Evolutionary conservation across 2,797 vertebrate species (phyloP).

Genomic region (Eidolon dupreanum): DNA sequence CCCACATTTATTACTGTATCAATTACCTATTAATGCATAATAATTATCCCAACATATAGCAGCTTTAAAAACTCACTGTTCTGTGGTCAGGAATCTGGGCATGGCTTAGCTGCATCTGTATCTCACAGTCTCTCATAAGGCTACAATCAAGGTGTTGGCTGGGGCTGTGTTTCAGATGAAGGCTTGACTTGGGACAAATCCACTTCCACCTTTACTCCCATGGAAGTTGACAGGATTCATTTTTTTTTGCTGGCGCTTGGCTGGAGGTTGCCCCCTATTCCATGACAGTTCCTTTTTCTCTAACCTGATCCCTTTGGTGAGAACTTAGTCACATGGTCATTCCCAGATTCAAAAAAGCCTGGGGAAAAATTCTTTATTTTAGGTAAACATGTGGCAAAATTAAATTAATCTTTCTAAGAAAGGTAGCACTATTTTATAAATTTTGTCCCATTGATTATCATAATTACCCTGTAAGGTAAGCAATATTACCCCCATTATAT

Average conservation of each 20-base stretch:
- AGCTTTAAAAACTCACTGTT: neutral
- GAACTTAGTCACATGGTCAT: neutral
- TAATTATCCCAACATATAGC: neutral
- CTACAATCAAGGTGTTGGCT: neutral
- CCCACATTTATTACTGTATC: neutral
- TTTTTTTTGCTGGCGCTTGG: constrained; percentile 3
- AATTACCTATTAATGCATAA: neutral
- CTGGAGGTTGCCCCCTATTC: neutral
- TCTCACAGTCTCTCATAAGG: neutral
- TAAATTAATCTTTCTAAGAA: constrained; percentile 43
- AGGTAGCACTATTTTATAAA: neutral
- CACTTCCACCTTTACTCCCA: neutral
- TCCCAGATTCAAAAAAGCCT: neutral
- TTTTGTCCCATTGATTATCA: neutral
- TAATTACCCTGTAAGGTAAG: neutral
- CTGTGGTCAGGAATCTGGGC: neutral
- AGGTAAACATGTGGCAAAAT: neutral
- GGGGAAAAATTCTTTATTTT: neutral
- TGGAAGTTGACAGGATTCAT: neutral
- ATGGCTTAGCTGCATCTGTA: neutral
- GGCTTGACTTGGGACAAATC: neutral
- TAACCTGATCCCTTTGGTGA: neutral
- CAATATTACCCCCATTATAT: neutral
- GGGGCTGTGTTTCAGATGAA: neutral
- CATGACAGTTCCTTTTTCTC: neutral